A percentile compares a stretch with the other conserved stretches of the same genome.
These are phyloP conservation scores for Coremacera marginata DNA, from an alignment of 2,888 invertebrate genomes.

Conservation along the genomic window DNA sequence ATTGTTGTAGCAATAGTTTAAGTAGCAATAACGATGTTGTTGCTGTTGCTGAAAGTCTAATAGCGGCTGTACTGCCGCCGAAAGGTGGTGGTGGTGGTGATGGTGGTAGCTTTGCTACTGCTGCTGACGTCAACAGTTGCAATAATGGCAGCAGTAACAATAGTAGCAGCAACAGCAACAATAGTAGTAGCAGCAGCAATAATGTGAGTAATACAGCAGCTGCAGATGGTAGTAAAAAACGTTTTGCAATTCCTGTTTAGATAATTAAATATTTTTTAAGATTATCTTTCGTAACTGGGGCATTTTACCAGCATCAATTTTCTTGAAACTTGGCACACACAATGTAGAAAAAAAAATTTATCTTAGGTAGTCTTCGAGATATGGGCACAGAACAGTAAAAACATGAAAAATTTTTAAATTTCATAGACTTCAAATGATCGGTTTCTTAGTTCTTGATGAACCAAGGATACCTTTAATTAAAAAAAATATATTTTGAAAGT, in stretches of 20 bases:
- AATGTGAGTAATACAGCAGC: slow-evolving; percentile 17
- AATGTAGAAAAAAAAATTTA: too few relatives aligned
- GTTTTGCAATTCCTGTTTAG: slow-evolving; percentile 65
- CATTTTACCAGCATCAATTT: too few relatives aligned
- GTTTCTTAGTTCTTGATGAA: too few relatives aligned
- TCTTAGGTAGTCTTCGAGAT: too few relatives aligned
- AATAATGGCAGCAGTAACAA: slow-evolving; percentile 40
- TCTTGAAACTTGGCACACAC: too few relatives aligned
- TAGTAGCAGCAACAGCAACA: slow-evolving; percentile 5
- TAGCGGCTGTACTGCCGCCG: slow-evolving; percentile 53
- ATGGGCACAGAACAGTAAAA: too few relatives aligned
- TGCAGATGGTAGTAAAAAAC: slow-evolving; percentile 53
- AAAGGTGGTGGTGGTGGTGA: neutral
- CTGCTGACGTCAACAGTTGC: slow-evolving; percentile 27
- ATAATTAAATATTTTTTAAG: neutral
- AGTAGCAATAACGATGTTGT: slow-evolving; percentile 17
- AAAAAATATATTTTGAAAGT: too few relatives aligned
- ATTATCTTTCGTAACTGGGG: neutral
- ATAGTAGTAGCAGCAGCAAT: slow-evolving; percentile 41
- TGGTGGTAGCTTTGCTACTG: slow-evolving; percentile 21
- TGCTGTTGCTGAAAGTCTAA: slow-evolving; percentile 56
- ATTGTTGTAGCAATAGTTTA: slow-evolving; percentile 15
- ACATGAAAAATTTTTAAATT: too few relatives aligned
- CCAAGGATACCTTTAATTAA: too few relatives aligned
- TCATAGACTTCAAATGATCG: too few relatives aligned